Evolutionary conservation across 2,113 vertebrate species (phyloP), one percentile per base, ranked within the genome.

Genomic region (Nesogale talazaci): DNA sequence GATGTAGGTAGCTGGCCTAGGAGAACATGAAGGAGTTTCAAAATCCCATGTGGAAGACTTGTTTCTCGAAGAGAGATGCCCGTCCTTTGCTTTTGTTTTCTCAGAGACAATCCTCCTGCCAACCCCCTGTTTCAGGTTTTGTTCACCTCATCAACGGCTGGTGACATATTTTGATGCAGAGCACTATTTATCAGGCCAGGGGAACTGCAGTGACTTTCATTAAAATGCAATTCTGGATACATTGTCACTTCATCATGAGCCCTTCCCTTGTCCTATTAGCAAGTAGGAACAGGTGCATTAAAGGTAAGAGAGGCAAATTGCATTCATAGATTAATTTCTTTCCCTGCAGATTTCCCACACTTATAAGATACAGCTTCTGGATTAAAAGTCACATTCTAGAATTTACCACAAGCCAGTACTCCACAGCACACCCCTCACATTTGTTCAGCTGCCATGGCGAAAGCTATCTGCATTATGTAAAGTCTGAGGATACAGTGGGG

Each of bases 211-310:
- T 91, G 90, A 76, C 95, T 97, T 97, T 95, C 96, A 97, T 97
- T 98, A 98, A 97, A 96, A 95, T 94, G 81, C 82, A 84, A 59
- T 93, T 95, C 63, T 92, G 94, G 95, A 91, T 96, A 89, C 1
- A 0, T 94, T 93, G 93, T 97, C 86, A 0, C 95, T 98, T 96
- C 94, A 95, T 98, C 96, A 94, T 76, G 92, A 97, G 97, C 88
- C 96, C 97, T 97, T 88, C 75, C 95, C 95, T 95, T 97, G 97
- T 97, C 96, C 95, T 96, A 93, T 97, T 98, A 98, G 94, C 90
- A 95, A 92, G 83, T 69, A 89, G 93, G 69, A 97, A 95, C n/a
- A 61, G 78, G 93, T 95, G 87, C 27, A 4, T 94, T 97, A 94
- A 97, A 96, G 85, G 89, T 93, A 96, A 82, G 14, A 23, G 46